A percentile compares a stretch with the other conserved stretches of the same genome.
These are phyloP conservation scores for Agapostemon virescens DNA, from an alignment of 2,888 invertebrate genomes.

Conservation along the genomic window DNA sequence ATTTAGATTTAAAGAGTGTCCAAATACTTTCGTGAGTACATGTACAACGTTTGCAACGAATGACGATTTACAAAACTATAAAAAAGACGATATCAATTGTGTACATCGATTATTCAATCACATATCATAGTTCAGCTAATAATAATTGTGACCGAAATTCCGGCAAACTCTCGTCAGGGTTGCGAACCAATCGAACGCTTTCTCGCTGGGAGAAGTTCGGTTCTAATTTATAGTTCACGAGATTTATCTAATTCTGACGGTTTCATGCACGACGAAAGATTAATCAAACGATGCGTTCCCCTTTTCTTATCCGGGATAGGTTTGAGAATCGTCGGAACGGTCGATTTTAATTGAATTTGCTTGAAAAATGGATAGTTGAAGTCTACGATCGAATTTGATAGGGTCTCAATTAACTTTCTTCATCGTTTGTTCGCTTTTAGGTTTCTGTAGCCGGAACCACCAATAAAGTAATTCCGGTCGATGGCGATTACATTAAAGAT, in stretches of 20 bases:
- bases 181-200: background rate
- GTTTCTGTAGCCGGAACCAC: conserved; percentile 57
- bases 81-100: too few relatives aligned
- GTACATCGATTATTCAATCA: too few relatives aligned
- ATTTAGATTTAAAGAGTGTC: too few relatives aligned
- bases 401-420: conserved; percentile 54
- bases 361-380: conserved; percentile 59
- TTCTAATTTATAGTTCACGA: background rate
- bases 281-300: conserved; percentile 22
- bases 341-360: conserved; percentile 67
- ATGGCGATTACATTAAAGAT: conserved; percentile 60
- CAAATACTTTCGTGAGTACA: too few relatives aligned
- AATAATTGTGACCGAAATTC: background rate
- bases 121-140: too few relatives aligned
- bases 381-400: conserved; percentile 56
- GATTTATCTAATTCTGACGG: background rate
- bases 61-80: too few relatives aligned
- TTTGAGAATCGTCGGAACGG: conserved; percentile 50
- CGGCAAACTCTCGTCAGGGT: background rate
- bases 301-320: conserved; percentile 33
- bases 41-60: too few relatives aligned
- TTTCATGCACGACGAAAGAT: conserved; percentile 12
- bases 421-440: conserved; percentile 55
- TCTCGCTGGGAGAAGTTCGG: background rate
- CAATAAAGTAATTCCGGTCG: conserved; percentile 65